Evolutionary conservation across 2,113 vertebrate genomes (phyloP), one percentile per base, ranked within the genome.

Genomic region (Lophotis ruficrista): DNA sequence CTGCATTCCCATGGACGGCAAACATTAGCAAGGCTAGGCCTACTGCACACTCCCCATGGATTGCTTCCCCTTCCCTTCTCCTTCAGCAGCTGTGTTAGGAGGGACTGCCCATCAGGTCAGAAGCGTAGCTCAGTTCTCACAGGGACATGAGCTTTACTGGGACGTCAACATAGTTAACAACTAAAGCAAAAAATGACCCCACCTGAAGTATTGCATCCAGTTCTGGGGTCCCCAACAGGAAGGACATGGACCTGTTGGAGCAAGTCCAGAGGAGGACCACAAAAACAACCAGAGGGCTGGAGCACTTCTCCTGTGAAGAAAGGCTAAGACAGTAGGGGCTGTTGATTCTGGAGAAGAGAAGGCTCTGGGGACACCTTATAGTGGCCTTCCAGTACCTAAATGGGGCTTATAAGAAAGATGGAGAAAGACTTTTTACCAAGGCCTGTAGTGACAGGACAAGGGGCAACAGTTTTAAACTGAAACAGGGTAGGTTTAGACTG

Each of bases 121-220:
- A 87, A 71, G 35, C 0, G 0, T 1, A 38, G 31, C 50, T 66
- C 64, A 28, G 0, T 30, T 80, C 64, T 58, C 3, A 0, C 23
- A 77, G 18, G 41, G 15, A 65, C 0, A 0, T 23, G 68, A 73
- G 30, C 50, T 83, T 58, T 51, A 43, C 28, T 37, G 28, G 38
- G 35, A 43, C 2, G 1, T 14, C 45, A 82, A 56, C 10, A 10
- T 21, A 50, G 58, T 4, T 62, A 43, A 53, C 45, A 54, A 23
- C 14, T 30, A 61, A 37, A 71, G 50, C 45, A 70, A 81, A 48
- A 12, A 43, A 47, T n/a, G 38, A 66, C 23, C 45, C 18, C 78
- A 57, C 2, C 11, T 58, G 33, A 14, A 90, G 7, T 47, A n/a
- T 24, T 54, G 33, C 17, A 69, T 14, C 7, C 35, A 73, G 21